These are phyloP conservation scores for Oceanodroma leucorhoa DNA, from an alignment of 2,797 vertebrate genomes.

Conservation along the genomic window DNA sequence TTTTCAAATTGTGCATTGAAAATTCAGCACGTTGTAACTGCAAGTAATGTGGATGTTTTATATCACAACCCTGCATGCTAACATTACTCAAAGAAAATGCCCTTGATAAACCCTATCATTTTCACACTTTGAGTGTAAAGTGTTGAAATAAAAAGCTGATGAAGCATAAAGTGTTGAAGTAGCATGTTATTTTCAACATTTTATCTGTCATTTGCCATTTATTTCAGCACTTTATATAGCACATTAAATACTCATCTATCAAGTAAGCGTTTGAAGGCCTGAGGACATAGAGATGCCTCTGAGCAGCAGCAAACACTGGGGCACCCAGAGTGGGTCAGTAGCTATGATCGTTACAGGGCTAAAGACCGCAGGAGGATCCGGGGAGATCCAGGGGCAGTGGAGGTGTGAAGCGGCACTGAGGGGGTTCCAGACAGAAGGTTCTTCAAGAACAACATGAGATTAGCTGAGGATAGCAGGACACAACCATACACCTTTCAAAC, in stretches of 20 bases:
- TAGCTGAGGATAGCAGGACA: accelerated
- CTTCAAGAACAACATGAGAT: not conserved
- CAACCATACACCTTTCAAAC: not conserved
- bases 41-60: not conserved
- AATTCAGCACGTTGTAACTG: not conserved
- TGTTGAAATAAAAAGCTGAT: constrained; percentile 60
- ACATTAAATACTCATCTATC: constrained; percentile 15
- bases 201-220: constrained; percentile 60
- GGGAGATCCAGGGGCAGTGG: not conserved
- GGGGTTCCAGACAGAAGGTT: not conserved
- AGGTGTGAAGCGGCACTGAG: not conserved
- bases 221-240: constrained; percentile 18
- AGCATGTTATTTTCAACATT: constrained; percentile 65
- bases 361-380: not conserved
- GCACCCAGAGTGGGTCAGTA: not conserved
- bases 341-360: not conserved
- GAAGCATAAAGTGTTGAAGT: constrained; percentile 47
- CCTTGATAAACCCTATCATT: constrained; percentile 50
- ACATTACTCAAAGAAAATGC: constrained; percentile 53
- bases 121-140: constrained; percentile 45
- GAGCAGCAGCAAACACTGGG: not conserved
- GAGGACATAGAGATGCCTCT: not conserved
- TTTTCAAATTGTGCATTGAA: not conserved
- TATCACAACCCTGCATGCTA: not conserved
- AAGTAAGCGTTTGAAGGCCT: not conserved